Base-by-base conservation (phyloP, 2,113 vertebrate genomes). In the Hemiprocne comata region DNA sequence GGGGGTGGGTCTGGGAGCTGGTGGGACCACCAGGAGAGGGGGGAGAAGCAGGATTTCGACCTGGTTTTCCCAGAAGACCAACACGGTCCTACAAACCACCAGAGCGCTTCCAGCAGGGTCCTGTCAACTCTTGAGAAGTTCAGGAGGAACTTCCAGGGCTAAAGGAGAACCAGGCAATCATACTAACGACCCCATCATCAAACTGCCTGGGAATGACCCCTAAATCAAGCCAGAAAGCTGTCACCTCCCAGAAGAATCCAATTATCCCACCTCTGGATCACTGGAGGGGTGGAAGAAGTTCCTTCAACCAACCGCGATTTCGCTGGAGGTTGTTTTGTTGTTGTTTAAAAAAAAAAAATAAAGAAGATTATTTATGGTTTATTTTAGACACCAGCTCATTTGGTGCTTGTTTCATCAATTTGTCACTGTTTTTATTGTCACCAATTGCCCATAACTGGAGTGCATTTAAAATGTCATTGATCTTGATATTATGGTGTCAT, bases 391-490 rank as follows among this genome's bases (percentile, higher is more conserved):
- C 91, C 97, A 95, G 97, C 96, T 98, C 97, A 97, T 97, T 90
- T 79, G 93, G 97, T 91, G 85, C 97, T 96, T 94, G 96, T 98
- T 97, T 98, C 97, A 91, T 97, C 98, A 94, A 98, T 98, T 98
- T 98, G 98, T 98, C 98, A 98, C 98, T 97, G 98, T 98, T 98
- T 98, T 98, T 98, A 98, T 98, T 97, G 97, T 98, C 98, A 97
- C 98, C 98, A 98, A 98, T 98, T 98, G 98, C 98, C 98, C 98
- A 98, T 97, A 98, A 98, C 98, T 97, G 98, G 98, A 98, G 97
- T 92, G 96, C 98, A 96, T 98, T 98, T 98, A 98, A 98, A 98
- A 98, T 95, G 97, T 97, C 98, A 98, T 98, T 97, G 98, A 98
- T 98, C 98, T 98, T 98, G 98, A 98, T 98, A 98, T 98, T 97